A percentile compares a stretch with the other conserved stretches of the same genome.
phyloP scores from a whole-genome alignment of 2,797 vertebrate genomes.

The Characodon lateralis region DNA sequence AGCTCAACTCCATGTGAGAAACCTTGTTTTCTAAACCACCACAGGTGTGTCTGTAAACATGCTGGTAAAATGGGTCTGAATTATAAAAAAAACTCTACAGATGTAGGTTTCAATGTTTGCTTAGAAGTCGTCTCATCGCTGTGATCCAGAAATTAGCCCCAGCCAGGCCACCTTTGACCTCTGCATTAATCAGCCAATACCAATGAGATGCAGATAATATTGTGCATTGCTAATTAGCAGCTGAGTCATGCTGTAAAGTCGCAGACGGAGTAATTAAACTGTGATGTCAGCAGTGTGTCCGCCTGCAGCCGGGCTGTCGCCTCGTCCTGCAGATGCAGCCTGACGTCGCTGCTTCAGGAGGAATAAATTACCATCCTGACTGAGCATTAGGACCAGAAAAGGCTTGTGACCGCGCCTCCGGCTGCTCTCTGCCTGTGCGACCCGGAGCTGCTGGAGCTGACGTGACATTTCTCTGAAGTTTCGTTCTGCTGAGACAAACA shows the following conservation, averaged over 20 bases:
- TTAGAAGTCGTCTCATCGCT: no score
- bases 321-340: no score
- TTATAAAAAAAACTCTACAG: background rate
- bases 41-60: background rate
- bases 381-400: constrained; percentile 9
- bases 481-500: constrained; percentile 31
- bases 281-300: no score
- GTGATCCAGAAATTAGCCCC: background rate
- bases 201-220: no score
- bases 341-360: no score
- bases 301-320: constrained; percentile 16
- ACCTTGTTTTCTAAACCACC: background rate
- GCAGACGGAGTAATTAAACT: no score
- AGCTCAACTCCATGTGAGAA: no score
- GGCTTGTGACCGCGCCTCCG: constrained; percentile 22
- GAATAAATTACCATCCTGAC: constrained; percentile 35
- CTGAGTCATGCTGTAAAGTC: background rate
- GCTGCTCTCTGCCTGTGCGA: constrained; percentile 1
- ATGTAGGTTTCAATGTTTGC: no score
- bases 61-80: background rate
- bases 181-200: background rate
- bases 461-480: constrained; percentile 60
- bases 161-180: background rate
- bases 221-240: background rate
- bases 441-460: constrained; percentile 27